These are phyloP conservation scores for Ochropacha duplaris DNA, from an alignment of 2,888 invertebrate species.

Conservation along the genomic window DNA sequence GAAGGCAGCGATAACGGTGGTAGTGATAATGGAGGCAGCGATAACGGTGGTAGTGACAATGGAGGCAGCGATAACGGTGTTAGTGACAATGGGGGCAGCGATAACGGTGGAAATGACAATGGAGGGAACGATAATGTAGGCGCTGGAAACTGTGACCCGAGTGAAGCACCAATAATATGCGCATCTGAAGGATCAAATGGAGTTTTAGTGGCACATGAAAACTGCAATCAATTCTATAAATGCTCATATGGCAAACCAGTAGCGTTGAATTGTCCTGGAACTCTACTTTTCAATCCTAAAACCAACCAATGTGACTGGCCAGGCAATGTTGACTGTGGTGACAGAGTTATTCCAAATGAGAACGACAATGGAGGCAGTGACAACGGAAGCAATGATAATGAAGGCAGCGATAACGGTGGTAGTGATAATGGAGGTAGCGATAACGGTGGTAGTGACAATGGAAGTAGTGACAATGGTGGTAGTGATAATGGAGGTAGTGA, in stretches of 20 bases:
- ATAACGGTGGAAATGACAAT: constrained; percentile 2
- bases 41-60: constrained; percentile 3
- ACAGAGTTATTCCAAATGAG: constrained; percentile 30
- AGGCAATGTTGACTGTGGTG: constrained; percentile 40
- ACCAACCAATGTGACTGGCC: constrained; percentile 47
- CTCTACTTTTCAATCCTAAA: constrained; percentile 38
- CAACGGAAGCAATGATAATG: not conserved
- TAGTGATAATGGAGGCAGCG: not conserved
- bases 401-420: constrained; percentile 7
- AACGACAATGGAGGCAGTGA: constrained; percentile 13
- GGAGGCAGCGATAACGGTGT: constrained; percentile 19
- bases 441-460: constrained; percentile 11
- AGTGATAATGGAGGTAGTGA: not conserved
- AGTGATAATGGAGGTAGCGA: constrained; percentile 8
- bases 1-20: constrained; percentile 11
- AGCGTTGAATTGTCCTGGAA: constrained; percentile 25
- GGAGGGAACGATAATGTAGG: constrained; percentile 9
- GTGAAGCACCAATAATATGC: constrained; percentile 42
- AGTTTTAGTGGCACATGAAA: constrained; percentile 41
- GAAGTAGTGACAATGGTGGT: constrained; percentile 4
- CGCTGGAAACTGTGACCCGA: constrained; percentile 38
- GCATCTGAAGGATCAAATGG: constrained; percentile 36
- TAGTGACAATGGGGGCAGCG: constrained; percentile 18
- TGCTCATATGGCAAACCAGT: constrained; percentile 39
- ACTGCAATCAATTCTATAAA: constrained; percentile 48